Evolutionary conservation across 1,140 invertebrate species (phyloP).

Genomic region (Drosophila triauraria): DNA sequence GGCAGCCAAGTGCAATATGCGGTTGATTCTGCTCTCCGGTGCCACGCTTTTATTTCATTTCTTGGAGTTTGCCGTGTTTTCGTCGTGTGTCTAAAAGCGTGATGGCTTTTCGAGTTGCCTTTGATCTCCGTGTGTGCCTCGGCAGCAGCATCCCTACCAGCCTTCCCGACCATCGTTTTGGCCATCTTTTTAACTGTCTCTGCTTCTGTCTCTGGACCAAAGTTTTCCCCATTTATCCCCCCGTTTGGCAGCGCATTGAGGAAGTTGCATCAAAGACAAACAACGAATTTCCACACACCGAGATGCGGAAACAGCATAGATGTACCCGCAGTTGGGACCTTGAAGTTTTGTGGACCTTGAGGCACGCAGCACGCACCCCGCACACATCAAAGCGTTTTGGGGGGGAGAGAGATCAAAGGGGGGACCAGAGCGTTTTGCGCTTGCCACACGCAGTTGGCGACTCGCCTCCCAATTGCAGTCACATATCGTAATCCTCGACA

Average conservation of each 20-base stretch:
- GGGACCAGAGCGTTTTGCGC: constrained; percentile 28
- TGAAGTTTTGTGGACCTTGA: constrained; percentile 80
- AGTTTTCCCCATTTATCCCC: constrained; percentile 60
- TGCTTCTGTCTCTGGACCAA: constrained; percentile 42
- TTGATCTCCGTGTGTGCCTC: constrained; percentile 60
- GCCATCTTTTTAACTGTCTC: constrained; percentile 35
- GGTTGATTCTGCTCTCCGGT: constrained; percentile 45
- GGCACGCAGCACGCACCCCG: constrained; percentile 30
- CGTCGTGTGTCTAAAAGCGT: constrained; percentile 62
- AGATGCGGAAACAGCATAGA: constrained; percentile 29
- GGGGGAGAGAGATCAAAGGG: constrained; percentile 68
- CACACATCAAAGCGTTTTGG: constrained; percentile 51
- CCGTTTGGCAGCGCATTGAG: constrained; percentile 76
- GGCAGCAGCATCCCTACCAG: not conserved
- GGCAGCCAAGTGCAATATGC: constrained; percentile 60
- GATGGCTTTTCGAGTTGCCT: constrained; percentile 68
- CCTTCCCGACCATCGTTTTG: constrained; percentile 2
- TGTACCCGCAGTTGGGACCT: constrained; percentile 59
- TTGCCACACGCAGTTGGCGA: constrained; percentile 72
- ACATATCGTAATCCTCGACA: constrained; percentile 24
- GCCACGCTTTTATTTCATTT: constrained; percentile 50
- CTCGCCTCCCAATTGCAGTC: constrained; percentile 69
- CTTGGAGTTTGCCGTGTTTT: constrained; percentile 45
- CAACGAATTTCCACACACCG: constrained; percentile 55
- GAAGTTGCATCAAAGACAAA: constrained; percentile 82